Evolutionary conservation across 2,888 invertebrate genomes (phyloP), one percentile per base, ranked within the genome.

Genomic region (Acanthosoma haemorrhoidale): DNA sequence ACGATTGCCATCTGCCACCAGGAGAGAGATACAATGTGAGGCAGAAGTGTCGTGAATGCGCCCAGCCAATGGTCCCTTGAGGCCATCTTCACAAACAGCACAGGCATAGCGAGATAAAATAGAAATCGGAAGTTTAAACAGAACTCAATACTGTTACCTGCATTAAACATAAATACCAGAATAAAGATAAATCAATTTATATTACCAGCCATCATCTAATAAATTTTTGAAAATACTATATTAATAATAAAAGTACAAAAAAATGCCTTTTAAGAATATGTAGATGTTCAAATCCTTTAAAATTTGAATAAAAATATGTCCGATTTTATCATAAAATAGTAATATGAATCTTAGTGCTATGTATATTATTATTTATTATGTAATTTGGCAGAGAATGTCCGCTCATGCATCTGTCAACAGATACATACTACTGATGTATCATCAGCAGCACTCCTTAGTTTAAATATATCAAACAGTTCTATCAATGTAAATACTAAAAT

Each of bases 1-100:
- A 88, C 84, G 69, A 92, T 88, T 73, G 91, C 89, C 78, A 92
- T 86, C 77, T 94, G 93, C 77, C 93, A 84, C 94, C 94, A 95
- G 77, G 93, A 91, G 18, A 94, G 81, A 0, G 92, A 92, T 0
- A 94, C 92, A 72, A 94, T 90, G 78, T 94, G 94, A 0, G 94
- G 94, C 41, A 95, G 84, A 0, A 94, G 82, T 51, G 85, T 87
- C 74, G 88, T 88, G 77, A 92, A 91, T 34, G 89, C 88, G 0
- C 94, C 94, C 60, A 87, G 85, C 92, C 93, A 93, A 60, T 87
- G 85, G 31, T 89, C 86, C 63, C 89, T 83, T 0, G 85, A 84
- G 0, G 93, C 91, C 84, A 94, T 87, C 74, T 86, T 82, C 0
- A 87, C 77, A 61, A 92, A 82, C 25, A 91, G 85, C 1, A 88